Base-by-base conservation (phyloP, 2,888 invertebrate species). In the Lasioglossum villosulum region DNA sequence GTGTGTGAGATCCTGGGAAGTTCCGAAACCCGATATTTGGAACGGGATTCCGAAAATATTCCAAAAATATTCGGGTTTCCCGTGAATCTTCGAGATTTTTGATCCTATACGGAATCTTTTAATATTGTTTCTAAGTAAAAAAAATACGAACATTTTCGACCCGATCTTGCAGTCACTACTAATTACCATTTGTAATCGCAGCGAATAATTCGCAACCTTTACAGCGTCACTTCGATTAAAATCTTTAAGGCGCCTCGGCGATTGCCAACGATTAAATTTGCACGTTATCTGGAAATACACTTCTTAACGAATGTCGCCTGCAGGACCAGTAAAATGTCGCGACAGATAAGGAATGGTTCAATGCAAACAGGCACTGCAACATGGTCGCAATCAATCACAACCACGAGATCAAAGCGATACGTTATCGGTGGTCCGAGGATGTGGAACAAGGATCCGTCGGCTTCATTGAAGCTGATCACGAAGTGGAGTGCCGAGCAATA, bases 401-500 rank as follows among this genome's bases (percentile, higher is more conserved):
- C 39, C 39, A 2, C 8, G 19, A 34, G 66, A 66, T 66, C 8
- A 23, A 37, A 19, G 19, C 10, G 66, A 66, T 66, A 34, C 5
- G 34, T 37, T 66, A 66, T 70, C 70, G 27, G 6, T 5, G 23
- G 2, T 56, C 56, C 56, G 56, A 23, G 39, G 16, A 63, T 45
- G 59, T 70, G 71, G 30, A 59, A 80, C 68, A 71, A 72, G 79
- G 63, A 52, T 75, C 48, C 1, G 70, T n/a, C 59, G 63, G 56
- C 48, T 77, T 86, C 72, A 42, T 63, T 66, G 80, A 34, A 66
- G 66, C 66, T 14, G 66, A 2, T 16, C 34, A 10, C 37, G 3
- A 66, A 37, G 37, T 37, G 66, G 66, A 37, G 37, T 66, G 66
- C 19, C 66, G 66, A 37, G 34, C 66, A 66, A 86, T 84, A 88